Percentiles rank a stretch among this genome's conserved stretches.
phyloP scores from a whole-genome alignment of 2,888 invertebrate species.

The Caenorhabditis sp. region DNA sequence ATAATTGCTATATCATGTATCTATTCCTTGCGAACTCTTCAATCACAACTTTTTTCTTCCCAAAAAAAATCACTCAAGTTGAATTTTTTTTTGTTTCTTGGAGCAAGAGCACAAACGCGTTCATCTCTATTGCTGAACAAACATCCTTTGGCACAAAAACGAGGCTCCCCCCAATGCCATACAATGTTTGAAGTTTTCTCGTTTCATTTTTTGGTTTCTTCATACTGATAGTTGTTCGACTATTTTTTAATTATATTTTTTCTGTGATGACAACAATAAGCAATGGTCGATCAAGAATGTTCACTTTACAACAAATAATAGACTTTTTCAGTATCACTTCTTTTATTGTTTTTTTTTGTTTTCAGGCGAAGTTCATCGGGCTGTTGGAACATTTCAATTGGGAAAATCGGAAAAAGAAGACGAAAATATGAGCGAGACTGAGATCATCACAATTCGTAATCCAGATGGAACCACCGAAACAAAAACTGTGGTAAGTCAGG shows the following conservation, averaged over 20 bases:
- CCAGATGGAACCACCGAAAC: slow-evolving; percentile 53
- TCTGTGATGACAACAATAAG: background rate
- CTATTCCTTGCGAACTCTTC: too few relatives aligned
- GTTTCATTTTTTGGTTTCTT: background rate
- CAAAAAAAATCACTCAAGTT: slow-evolving; percentile 8
- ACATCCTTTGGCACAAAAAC: slow-evolving; percentile 9
- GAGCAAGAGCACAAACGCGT: slow-evolving; percentile 11
- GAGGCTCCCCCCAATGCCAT: too few relatives aligned
- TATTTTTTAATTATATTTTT: background rate
- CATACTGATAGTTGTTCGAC: slow-evolving; percentile 4
- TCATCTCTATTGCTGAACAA: slow-evolving; percentile 42
- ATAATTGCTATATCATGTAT: too few relatives aligned
- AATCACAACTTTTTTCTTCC: too few relatives aligned
- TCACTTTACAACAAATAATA: background rate
- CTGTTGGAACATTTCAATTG: slow-evolving; percentile 31
- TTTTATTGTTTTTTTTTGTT: background rate
- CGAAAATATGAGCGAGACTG: slow-evolving; percentile 30
- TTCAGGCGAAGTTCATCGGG: slow-evolving; percentile 42
- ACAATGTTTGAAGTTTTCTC: background rate
- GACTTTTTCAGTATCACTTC: background rate
- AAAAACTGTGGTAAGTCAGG: slow-evolving; percentile 50
- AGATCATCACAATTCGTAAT: slow-evolving; percentile 48
- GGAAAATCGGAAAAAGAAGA: slow-evolving; percentile 15
- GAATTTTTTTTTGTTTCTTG: slow-evolving; percentile 16
- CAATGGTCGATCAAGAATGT: background rate